These are phyloP conservation scores for Lithosia quadra DNA, from an alignment of 2,888 invertebrate species.

Conservation along the genomic window DNA sequence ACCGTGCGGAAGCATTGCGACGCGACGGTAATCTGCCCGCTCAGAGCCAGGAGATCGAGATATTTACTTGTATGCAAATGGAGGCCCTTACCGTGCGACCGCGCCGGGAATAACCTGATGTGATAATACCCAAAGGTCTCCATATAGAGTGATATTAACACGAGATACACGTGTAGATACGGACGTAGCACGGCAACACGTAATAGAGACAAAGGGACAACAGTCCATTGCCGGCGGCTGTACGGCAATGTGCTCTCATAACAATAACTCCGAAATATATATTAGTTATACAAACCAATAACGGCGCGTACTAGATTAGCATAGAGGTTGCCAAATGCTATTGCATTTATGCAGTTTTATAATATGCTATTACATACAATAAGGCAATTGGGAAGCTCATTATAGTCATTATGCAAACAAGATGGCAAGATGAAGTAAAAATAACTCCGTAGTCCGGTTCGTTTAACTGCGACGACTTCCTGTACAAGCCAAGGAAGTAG, in stretches of 20 bases:
- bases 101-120: conserved; percentile 75
- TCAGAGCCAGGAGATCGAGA: conserved; percentile 77
- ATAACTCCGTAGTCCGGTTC: conserved; percentile 70
- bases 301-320: conserved; percentile 49
- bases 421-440: conserved; percentile 63
- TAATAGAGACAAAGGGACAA: conserved; percentile 83
- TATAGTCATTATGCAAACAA: conserved; percentile 68
- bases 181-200: conserved; percentile 68
- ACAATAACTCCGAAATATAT: conserved; percentile 61
- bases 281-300: conserved; percentile 54
- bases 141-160: conserved; percentile 84
- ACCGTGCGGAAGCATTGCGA: conserved; percentile 77
- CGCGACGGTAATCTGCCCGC: conserved; percentile 76
- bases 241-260: conserved; percentile 52
- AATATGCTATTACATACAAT: conserved; percentile 57
- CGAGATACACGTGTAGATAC: conserved; percentile 83
- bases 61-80: conserved; percentile 86
- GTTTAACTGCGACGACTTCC: conserved; percentile 64
- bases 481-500: conserved; percentile 63
- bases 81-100: conserved; percentile 81
- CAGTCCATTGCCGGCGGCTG: conserved; percentile 60
- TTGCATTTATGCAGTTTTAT: too few relatives aligned
- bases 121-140: conserved; percentile 81
- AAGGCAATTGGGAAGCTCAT: conserved; percentile 62
- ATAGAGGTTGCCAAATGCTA: conserved; percentile 30